Evolutionary conservation across 2,888 invertebrate genomes (phyloP).

Genomic region (Caenorhabditis wallacei): DNA sequence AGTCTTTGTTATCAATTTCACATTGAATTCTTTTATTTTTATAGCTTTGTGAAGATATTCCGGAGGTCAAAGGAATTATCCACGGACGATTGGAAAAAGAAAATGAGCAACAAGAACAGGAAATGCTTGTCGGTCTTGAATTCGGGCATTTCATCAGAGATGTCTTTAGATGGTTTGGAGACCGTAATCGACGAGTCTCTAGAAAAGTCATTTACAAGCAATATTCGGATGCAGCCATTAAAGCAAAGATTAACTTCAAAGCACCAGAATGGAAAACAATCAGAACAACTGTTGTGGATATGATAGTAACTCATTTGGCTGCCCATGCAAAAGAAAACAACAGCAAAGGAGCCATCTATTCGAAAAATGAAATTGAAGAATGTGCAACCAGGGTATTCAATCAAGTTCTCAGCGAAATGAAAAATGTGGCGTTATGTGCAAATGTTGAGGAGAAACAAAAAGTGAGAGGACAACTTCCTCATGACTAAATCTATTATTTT

Average conservation of each 20-base stretch:
- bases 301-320: slow-evolving; percentile 64
- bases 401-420: slow-evolving; percentile 80
- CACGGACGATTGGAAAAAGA: slow-evolving; percentile 52
- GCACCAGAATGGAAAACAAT: slow-evolving; percentile 80
- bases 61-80: slow-evolving; percentile 53
- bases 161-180: slow-evolving; percentile 68
- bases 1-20: too few relatives aligned
- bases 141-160: slow-evolving; percentile 68
- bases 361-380: slow-evolving; percentile 66
- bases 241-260: slow-evolving; percentile 73
- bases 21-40: slow-evolving; percentile 48
- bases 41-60: slow-evolving; percentile 72
- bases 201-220: slow-evolving; percentile 47
- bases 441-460: slow-evolving; percentile 62
- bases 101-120: slow-evolving; percentile 44
- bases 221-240: slow-evolving; percentile 65
- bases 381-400: slow-evolving; percentile 79
- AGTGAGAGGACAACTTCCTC: slow-evolving; percentile 15
- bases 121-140: slow-evolving; percentile 57
- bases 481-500: not conserved
- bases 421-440: slow-evolving; percentile 79
- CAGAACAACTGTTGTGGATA: slow-evolving; percentile 68
- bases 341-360: slow-evolving; percentile 33
- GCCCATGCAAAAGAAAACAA: slow-evolving; percentile 50
- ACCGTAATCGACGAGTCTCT: slow-evolving; percentile 33